These are phyloP conservation scores for Cantharis lateralis DNA, from an alignment of 2,888 invertebrate genomes.

Conservation along the genomic window DNA sequence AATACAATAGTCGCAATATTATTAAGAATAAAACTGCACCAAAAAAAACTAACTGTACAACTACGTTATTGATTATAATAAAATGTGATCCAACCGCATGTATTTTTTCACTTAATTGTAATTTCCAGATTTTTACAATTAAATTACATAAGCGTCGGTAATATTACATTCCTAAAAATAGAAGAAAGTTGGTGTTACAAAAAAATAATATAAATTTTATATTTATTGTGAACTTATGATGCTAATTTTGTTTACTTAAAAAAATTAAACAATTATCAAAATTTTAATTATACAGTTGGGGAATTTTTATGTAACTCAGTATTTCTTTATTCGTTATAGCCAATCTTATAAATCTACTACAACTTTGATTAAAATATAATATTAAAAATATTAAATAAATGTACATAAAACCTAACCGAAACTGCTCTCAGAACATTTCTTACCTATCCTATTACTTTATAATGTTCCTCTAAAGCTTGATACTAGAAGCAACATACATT, in stretches of 20 bases:
- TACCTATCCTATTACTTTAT: neutral
- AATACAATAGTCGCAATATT: too few relatives aligned
- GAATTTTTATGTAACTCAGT: neutral
- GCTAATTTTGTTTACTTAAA: neutral
- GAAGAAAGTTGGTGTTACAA: neutral
- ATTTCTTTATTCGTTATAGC: neutral
- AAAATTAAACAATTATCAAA: neutral
- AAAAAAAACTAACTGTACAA: too few relatives aligned
- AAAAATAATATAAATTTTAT: neutral
- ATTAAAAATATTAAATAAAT: neutral
- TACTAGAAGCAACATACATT: constrained; percentile 25
- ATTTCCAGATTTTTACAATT: too few relatives aligned
- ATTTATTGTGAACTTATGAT: neutral
- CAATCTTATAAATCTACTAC: neutral
- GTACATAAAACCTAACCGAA: neutral
- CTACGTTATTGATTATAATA: too few relatives aligned
- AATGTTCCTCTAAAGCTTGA: neutral
- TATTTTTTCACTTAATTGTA: too few relatives aligned
- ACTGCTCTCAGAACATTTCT: neutral
- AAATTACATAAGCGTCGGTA: too few relatives aligned
- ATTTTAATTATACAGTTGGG: neutral
- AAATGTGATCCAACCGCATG: too few relatives aligned
- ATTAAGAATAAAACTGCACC: too few relatives aligned
- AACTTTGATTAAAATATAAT: neutral
- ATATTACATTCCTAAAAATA: neutral